Evolutionary conservation across 2,888 invertebrate species (phyloP).

Genomic region (Eristalis intricaria): DNA sequence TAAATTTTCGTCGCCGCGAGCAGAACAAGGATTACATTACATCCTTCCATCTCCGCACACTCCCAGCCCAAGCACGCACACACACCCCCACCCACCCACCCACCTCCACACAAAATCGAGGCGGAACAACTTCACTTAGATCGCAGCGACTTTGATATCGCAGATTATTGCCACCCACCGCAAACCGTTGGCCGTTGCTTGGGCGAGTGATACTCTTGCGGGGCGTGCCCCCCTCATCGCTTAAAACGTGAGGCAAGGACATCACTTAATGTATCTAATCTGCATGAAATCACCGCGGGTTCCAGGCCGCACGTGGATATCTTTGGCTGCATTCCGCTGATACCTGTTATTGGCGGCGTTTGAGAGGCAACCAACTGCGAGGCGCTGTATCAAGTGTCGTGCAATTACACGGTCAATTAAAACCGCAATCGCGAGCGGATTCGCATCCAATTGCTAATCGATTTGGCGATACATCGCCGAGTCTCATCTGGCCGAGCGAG

Average conservation of each 20-base stretch:
- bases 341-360: not conserved
- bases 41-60: not conserved
- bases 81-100: not conserved
- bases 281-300: constrained; percentile 31
- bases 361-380: not conserved
- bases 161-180: not conserved
- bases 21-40: constrained; percentile 54
- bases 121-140: constrained; percentile 41
- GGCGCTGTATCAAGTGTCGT: constrained; percentile 12
- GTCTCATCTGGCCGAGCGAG: constrained; percentile 1
- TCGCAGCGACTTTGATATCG: constrained; percentile 39
- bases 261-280: constrained; percentile 38
- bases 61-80: not conserved
- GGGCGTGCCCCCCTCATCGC: not conserved
- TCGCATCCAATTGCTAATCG: constrained; percentile 49
- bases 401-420: constrained; percentile 61
- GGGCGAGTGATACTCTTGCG: constrained; percentile 2
- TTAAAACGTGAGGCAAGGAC: not conserved
- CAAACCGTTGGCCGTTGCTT: not conserved
- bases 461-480: constrained; percentile 41
- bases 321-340: constrained; percentile 18
- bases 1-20: constrained; percentile 58
- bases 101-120: not conserved
- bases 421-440: constrained; percentile 34
- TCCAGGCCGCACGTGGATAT: not conserved